phyloP scores from a whole-genome alignment of 2,113 vertebrate genomes.

The Rhynchomys soricoides region DNA sequence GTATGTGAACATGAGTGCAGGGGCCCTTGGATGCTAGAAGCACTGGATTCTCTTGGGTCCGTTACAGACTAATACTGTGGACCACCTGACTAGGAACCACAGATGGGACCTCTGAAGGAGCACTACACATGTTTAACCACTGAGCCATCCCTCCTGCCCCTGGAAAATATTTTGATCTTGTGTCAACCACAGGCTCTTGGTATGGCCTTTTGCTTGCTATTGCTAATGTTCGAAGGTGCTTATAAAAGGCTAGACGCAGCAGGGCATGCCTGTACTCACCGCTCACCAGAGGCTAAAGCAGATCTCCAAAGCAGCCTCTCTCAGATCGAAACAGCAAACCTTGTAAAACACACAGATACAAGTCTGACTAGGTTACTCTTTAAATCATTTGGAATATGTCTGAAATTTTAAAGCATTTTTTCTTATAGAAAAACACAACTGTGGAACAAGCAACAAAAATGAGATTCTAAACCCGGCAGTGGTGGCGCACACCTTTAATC shows the following conservation, averaged over 20 bases:
- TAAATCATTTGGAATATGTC: not conserved
- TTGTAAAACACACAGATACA: conserved; percentile 19
- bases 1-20: not conserved
- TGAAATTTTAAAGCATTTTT: conserved; percentile 47
- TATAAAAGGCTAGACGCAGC: not conserved
- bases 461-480: too few species aligned
- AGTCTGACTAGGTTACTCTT: not conserved
- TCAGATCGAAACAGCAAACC: not conserved
- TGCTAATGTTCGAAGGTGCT: not conserved
- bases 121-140: not conserved
- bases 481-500: too few species aligned
- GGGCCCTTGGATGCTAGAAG: not conserved
- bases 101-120: not conserved
- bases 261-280: too few species aligned
- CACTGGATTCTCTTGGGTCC: not conserved
- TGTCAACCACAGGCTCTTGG: not conserved
- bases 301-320: not conserved
- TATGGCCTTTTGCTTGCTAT: not conserved
- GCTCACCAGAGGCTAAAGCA: not conserved
- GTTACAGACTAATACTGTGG: not conserved
- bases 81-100: not conserved
- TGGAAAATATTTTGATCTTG: conserved; percentile 35
- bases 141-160: not conserved
- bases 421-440: conserved; percentile 36
- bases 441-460: not conserved